These are phyloP conservation scores for Nasonia giraulti DNA, from an alignment of 1,140 invertebrate genomes.

Conservation along the genomic window DNA sequence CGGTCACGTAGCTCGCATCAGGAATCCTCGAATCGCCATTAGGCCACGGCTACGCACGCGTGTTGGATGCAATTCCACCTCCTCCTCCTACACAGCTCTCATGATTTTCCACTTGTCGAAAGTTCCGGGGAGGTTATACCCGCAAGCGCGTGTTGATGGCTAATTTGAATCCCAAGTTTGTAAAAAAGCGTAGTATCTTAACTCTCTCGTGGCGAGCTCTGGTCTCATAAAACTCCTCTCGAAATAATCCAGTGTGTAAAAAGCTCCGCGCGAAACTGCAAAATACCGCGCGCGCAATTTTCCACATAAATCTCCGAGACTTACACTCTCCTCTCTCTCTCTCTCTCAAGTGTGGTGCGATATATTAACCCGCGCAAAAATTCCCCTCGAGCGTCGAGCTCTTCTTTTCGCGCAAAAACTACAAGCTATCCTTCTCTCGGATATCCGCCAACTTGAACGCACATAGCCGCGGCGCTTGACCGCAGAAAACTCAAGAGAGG, in stretches of 20 bases:
- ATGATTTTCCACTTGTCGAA: slow-evolving; percentile 21
- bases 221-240: too few species aligned
- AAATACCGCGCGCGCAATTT: not conserved
- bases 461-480: not conserved
- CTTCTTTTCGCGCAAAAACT: too few species aligned
- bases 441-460: not conserved
- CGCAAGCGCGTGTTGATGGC: not conserved
- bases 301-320: not conserved
- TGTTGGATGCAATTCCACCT: not conserved
- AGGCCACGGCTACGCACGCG: not conserved
- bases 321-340: not conserved
- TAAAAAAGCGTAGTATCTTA: not conserved
- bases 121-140: not conserved
- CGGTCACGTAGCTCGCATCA: slow-evolving; percentile 18
- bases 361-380: not conserved
- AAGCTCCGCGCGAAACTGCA: not conserved
- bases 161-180: not conserved
- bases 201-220: too few species aligned
- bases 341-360: not conserved
- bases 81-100: not conserved
- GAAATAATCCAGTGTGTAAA: too few species aligned
- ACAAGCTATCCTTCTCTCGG: not conserved
- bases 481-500: not conserved
- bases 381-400: not conserved
- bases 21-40: slow-evolving; percentile 13